Percentiles rank a stretch among this genome's conserved stretches.
These are phyloP conservation scores for Castor canadensis DNA, from an alignment of 2,113 vertebrate species.

Conservation along the genomic window DNA sequence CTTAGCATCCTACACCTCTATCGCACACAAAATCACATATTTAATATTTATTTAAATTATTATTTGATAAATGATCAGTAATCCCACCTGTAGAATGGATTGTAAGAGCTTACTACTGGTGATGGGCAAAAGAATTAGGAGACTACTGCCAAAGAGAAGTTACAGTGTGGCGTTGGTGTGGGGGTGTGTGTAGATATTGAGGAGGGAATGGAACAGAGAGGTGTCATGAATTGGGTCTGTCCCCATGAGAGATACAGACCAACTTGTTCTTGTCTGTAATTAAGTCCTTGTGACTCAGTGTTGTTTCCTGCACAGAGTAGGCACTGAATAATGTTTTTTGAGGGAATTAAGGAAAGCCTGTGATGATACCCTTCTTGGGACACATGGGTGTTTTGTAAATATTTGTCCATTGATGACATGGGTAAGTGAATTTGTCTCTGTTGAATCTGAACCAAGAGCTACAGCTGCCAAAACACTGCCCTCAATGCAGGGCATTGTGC, in stretches of 20 bases:
- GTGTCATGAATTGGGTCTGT: background rate
- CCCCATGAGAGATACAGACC: background rate
- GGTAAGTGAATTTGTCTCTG: fast-evolving
- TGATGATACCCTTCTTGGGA: background rate
- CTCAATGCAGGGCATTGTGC: background rate
- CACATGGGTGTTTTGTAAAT: background rate
- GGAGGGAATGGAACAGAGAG: background rate
- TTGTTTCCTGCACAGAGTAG: background rate
- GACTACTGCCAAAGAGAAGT: background rate
- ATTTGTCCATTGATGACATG: fast-evolving
- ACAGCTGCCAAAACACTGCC: background rate
- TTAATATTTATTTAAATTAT: background rate
- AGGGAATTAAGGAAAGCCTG: background rate
- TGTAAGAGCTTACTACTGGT: background rate
- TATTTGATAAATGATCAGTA: background rate
- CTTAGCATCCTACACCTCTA: background rate
- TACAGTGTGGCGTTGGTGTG: background rate
- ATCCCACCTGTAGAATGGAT: too few relatives aligned
- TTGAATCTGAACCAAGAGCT: fast-evolving
- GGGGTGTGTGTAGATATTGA: background rate
- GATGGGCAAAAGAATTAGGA: background rate
- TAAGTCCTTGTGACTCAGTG: background rate
- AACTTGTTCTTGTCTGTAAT: background rate
- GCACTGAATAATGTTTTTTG: background rate
- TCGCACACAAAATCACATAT: background rate